A percentile compares a stretch with the other conserved stretches of the same genome.
These are phyloP conservation scores for Muscicapa comitata DNA, from an alignment of 2,797 vertebrate species.

Conservation along the genomic window DNA sequence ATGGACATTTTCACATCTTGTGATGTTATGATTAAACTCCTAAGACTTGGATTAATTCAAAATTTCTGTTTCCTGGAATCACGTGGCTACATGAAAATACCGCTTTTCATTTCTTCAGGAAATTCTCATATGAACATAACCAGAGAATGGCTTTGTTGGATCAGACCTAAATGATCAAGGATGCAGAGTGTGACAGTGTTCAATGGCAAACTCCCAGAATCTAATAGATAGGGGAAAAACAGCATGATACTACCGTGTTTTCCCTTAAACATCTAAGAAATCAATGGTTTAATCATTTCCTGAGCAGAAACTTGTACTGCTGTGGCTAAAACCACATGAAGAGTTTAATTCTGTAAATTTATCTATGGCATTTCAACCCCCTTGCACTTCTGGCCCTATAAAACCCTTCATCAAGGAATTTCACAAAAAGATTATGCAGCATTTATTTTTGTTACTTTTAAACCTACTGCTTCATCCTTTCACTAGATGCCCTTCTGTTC, in stretches of 20 bases:
- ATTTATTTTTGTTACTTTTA: not conserved
- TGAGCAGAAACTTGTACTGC: not conserved
- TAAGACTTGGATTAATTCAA: not conserved
- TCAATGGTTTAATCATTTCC: not conserved
- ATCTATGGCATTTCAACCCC: not conserved
- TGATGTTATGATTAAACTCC: not conserved
- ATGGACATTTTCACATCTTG: not conserved
- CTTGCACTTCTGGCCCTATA: not conserved
- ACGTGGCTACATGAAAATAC: not conserved
- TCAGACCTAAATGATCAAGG: not conserved
- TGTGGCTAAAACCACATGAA: not conserved
- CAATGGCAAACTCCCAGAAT: not conserved
- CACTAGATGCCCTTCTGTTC: not conserved
- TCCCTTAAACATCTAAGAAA: not conserved
- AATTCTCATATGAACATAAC: not conserved
- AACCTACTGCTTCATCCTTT: not conserved
- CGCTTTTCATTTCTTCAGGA: not conserved
- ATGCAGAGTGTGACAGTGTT: not conserved
- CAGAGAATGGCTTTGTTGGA: not conserved
- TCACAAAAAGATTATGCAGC: not conserved
- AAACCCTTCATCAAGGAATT: not conserved
- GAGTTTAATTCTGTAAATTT: not conserved
- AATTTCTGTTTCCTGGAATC: not conserved
- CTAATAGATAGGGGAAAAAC: not conserved
- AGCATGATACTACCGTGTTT: not conserved